A percentile compares a stretch with the other conserved stretches of the same genome.
Conservation (phyloP, 2,888 invertebrate genomes). For the Cyclophora punctaria region DNA sequence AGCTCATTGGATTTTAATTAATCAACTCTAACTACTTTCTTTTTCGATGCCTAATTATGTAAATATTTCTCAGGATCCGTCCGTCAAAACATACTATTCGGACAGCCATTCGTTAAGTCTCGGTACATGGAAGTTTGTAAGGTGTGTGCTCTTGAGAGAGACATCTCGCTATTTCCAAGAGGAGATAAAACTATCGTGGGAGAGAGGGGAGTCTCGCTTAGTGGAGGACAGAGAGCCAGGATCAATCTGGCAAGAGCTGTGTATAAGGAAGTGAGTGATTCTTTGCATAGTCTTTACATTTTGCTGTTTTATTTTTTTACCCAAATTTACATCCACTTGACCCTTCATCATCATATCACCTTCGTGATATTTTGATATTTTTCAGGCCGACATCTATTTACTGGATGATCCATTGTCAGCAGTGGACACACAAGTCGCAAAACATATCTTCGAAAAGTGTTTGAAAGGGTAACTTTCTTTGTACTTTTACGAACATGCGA, state of each 20-base stretch:
- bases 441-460: conserved; percentile 81
- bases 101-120: conserved; percentile 76
- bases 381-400: conserved; percentile 81
- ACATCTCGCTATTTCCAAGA: conserved; percentile 83
- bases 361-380: conserved; percentile 16
- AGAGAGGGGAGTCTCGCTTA: conserved; percentile 87
- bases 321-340: too few species aligned
- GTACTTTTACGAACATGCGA: too few species aligned
- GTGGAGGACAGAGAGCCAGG: conserved; percentile 87
- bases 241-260: conserved; percentile 78
- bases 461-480: conserved; percentile 55
- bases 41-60: conserved; percentile 1
- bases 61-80: conserved; percentile 75
- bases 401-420: conserved; percentile 85
- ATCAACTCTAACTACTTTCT: too few species aligned
- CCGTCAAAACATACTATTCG: conserved; percentile 94
- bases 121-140: conserved; percentile 80
- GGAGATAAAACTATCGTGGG: conserved; percentile 91
- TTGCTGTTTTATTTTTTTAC: not conserved
- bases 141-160: conserved; percentile 82
- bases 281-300: not conserved
- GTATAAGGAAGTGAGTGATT: conserved; percentile 67
- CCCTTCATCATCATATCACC: too few species aligned
- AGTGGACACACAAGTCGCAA: conserved; percentile 82
- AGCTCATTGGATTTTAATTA: too few species aligned